These are phyloP conservation scores for Odontophorus gujanensis DNA, from an alignment of 2,113 vertebrate species.

Conservation along the genomic window DNA sequence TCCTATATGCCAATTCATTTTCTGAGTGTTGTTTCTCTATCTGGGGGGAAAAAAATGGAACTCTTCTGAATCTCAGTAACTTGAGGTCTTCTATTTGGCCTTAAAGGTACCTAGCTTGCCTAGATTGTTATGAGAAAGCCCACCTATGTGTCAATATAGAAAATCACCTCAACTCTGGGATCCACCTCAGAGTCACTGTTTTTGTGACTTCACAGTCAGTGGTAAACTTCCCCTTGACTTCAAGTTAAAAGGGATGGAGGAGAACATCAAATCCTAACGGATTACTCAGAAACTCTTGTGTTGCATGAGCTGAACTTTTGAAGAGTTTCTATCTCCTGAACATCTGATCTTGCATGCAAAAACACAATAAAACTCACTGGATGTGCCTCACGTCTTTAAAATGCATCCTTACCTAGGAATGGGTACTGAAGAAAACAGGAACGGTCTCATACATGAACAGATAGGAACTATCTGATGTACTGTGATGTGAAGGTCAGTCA, in stretches of 20 bases:
- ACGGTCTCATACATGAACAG: not conserved
- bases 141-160: not conserved
- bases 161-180: not conserved
- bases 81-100: not conserved
- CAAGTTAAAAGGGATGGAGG: not conserved
- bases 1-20: not conserved
- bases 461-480: not conserved
- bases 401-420: not conserved
- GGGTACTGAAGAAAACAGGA: not conserved
- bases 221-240: not conserved
- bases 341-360: not conserved
- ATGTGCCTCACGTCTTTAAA: not conserved
- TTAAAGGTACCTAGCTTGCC: not conserved
- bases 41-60: not conserved
- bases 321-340: not conserved
- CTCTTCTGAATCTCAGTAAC: not conserved
- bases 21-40: not conserved
- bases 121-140: not conserved
- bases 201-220: not conserved
- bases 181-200: rapidly evolving
- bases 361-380: not conserved
- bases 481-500: not conserved
- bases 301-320: not conserved
- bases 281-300: not conserved
- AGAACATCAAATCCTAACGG: not conserved